A percentile compares a stretch with the other conserved stretches of the same genome.
Conservation (phyloP, 2,888 invertebrate species). For the Ornithoptera priamus region DNA sequence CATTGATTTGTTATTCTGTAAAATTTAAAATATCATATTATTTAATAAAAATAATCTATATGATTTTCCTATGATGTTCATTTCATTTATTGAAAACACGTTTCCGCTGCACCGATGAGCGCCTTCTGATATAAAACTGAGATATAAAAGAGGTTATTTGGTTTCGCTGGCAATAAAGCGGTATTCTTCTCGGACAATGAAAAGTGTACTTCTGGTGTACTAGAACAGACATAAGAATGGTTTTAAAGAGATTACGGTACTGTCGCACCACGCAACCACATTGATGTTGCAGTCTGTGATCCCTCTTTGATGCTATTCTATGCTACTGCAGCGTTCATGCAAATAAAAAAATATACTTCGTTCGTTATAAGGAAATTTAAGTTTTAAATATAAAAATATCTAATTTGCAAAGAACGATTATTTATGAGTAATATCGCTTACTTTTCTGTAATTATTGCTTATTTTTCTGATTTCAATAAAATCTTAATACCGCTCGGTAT, state of each 20-base stretch:
- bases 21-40: too few species aligned
- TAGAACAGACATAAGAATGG: conserved; percentile 29
- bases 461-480: too few species aligned
- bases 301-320: too few species aligned
- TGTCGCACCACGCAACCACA: conserved; percentile 15
- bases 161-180: conserved; percentile 71
- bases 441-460: too few species aligned
- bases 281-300: conserved; percentile 14
- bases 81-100: conserved; percentile 40
- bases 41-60: not conserved
- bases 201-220: conserved; percentile 51
- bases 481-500: too few species aligned
- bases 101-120: conserved; percentile 50
- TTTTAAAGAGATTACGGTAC: conserved; percentile 32
- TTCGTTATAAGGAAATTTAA: too few species aligned
- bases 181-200: conserved; percentile 68
- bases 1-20: too few species aligned
- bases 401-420: too few species aligned
- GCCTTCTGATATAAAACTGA: conserved; percentile 61
- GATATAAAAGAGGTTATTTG: conserved; percentile 72
- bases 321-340: too few species aligned
- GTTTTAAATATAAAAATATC: too few species aligned
- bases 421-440: too few species aligned
- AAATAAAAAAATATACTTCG: too few species aligned
- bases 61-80: conserved; percentile 2